A percentile compares a stretch with the other conserved stretches of the same genome.
Conservation (phyloP, 37 sponge, comb jelly and placozoan genomes). For the Bolinopsis microptera region DNA sequence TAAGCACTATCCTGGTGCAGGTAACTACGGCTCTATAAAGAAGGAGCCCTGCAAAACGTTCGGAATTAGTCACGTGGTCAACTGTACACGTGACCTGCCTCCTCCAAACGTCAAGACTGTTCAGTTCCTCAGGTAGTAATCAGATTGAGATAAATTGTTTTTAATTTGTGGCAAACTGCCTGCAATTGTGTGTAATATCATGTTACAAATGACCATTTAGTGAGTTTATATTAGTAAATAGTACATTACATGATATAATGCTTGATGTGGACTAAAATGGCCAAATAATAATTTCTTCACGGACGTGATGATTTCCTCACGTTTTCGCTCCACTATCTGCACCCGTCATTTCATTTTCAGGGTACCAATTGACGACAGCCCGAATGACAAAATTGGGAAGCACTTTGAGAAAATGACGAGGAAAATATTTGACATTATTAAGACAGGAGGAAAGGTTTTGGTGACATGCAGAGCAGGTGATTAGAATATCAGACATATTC, state of each 20-base stretch:
- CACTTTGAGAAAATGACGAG: conserved; percentile 28
- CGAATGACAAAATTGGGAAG: not conserved
- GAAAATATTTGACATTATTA: conserved; percentile 16
- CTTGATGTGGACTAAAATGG: no score
- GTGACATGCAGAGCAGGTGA: conserved; percentile 29
- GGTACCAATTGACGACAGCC: not conserved
- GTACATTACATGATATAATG: no score
- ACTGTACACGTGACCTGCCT: conserved; percentile 17
- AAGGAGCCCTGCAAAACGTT: not conserved
- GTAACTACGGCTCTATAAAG: conserved; percentile 20
- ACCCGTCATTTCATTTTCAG: no score
- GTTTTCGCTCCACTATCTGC: no score
- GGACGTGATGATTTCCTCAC: no score
- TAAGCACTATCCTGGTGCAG: not conserved
- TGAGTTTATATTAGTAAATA: no score
- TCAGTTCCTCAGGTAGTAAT: conserved; percentile 17
- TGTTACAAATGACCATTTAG: not conserved
- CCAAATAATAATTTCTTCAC: no score
- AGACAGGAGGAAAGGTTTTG: conserved; percentile 5
- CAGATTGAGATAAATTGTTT: not conserved
- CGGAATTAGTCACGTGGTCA: not conserved
- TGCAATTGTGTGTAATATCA: not conserved
- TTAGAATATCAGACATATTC: not conserved
- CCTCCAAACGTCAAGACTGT: conserved; percentile 2
- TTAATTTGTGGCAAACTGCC: not conserved